Conservation (phyloP, 2,797 vertebrate species). For the Eospalax fontanierii region DNA sequence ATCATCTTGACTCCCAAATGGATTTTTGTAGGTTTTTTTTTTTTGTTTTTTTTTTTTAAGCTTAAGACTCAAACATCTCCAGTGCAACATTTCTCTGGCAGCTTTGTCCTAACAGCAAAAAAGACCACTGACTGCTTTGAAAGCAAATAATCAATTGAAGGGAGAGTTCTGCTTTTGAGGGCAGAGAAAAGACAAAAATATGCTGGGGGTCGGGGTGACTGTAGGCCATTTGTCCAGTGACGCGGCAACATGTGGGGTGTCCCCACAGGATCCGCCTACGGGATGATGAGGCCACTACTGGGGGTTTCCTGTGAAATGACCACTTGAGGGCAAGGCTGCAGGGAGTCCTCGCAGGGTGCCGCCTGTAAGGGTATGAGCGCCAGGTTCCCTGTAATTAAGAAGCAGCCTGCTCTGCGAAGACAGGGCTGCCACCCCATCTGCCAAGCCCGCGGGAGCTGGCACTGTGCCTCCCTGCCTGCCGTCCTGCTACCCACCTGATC, state of each 20-base stretch:
- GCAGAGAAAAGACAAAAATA: not conserved
- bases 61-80: not conserved
- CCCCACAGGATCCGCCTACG: not conserved
- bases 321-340: constrained; percentile 6
- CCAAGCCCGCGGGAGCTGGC: constrained; percentile 89
- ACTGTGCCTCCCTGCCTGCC: constrained; percentile 88
- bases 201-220: not conserved
- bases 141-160: constrained; percentile 16
- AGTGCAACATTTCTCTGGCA: not conserved
- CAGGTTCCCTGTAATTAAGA: constrained; percentile 90
- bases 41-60: not conserved
- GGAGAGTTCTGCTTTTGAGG: not conserved
- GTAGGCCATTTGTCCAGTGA: not conserved
- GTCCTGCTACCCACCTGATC: constrained; percentile 94
- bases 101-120: not conserved
- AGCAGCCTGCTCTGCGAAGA: constrained; percentile 87
- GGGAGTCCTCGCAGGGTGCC: constrained; percentile 29
- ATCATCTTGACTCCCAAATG: not conserved
- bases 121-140: not conserved
- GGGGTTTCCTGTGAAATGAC: not conserved
- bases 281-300: not conserved
- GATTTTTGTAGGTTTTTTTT: not conserved
- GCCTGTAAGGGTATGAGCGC: constrained; percentile 84
- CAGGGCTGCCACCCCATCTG: constrained; percentile 91
- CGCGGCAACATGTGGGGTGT: not conserved